A percentile compares a stretch with the other conserved stretches of the same genome.
phyloP scores from a whole-genome alignment of 2,797 vertebrate species.

The Petrocephalus schoutedeni region DNA sequence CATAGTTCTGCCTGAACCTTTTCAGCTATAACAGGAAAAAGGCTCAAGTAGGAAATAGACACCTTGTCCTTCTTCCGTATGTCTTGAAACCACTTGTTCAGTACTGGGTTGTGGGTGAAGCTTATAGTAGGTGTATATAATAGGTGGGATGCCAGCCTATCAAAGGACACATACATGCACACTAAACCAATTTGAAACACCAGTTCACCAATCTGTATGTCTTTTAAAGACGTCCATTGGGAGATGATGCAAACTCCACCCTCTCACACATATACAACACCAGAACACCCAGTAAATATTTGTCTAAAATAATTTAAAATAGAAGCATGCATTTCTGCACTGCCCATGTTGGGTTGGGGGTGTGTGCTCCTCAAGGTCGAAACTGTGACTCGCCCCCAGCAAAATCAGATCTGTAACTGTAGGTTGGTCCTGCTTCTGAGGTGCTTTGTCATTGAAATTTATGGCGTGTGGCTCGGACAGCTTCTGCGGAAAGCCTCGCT shows the following conservation, averaged over 20 bases:
- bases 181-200: too few species aligned
- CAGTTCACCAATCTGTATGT: too few species aligned
- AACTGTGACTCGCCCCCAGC: not conserved
- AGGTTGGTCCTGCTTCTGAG: slow-evolving; percentile 16
- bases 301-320: not conserved
- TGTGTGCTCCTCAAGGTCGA: not conserved
- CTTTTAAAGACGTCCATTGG: too few species aligned
- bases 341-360: not conserved
- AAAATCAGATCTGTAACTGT: slow-evolving; percentile 22
- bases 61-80: not conserved
- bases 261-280: not conserved
- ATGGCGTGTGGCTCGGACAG: slow-evolving; percentile 37
- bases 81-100: not conserved
- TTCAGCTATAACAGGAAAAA: not conserved
- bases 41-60: not conserved
- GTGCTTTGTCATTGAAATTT: slow-evolving; percentile 38
- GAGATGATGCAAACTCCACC: not conserved
- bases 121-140: not conserved
- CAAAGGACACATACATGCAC: not conserved
- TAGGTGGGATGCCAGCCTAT: not conserved
- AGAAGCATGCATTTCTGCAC: not conserved
- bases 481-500: slow-evolving; percentile 34
- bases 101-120: not conserved
- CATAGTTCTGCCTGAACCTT: not conserved
- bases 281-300: not conserved